Percentiles rank a stretch among this genome's conserved stretches.
Conservation (phyloP, 2,797 vertebrate genomes). For the Lepilemur septentrionalis region DNA sequence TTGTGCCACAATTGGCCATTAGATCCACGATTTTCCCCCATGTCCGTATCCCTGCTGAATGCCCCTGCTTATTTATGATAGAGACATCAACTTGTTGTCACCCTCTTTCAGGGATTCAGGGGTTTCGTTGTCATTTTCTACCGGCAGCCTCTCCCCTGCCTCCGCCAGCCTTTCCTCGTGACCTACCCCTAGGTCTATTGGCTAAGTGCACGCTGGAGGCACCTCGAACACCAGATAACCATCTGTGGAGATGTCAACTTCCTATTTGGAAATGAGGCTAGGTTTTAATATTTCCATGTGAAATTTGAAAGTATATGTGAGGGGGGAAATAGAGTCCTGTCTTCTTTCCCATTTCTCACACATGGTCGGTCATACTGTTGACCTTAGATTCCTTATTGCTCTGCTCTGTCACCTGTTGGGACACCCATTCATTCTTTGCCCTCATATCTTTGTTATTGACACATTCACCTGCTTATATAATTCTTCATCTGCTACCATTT, state of each 20-base stretch:
- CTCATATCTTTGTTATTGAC: neutral
- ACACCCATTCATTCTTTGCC: neutral
- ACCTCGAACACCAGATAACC: neutral
- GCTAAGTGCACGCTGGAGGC: neutral
- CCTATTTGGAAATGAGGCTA: conserved; percentile 1
- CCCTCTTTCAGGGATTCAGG: neutral
- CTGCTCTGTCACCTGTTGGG: neutral
- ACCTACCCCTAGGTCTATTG: neutral
- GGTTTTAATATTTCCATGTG: neutral
- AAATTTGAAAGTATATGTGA: neutral
- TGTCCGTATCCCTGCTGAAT: neutral
- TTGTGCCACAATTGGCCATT: neutral
- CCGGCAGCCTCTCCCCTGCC: neutral
- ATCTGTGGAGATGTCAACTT: neutral
- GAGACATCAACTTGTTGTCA: neutral
- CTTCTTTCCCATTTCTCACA: neutral
- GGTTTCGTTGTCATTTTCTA: neutral
- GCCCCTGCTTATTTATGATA: neutral
- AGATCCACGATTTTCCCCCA: neutral
- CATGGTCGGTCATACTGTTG: neutral
- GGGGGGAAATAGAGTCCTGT: rapidly evolving
- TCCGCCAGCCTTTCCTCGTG: neutral
- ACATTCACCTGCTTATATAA: neutral
- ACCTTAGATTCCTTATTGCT: neutral
- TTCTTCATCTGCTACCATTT: neutral